A percentile compares a stretch with the other conserved stretches of the same genome.
Evolutionary conservation across 2,797 vertebrate species (phyloP).

Genomic region (Cercopithecus diana): DNA sequence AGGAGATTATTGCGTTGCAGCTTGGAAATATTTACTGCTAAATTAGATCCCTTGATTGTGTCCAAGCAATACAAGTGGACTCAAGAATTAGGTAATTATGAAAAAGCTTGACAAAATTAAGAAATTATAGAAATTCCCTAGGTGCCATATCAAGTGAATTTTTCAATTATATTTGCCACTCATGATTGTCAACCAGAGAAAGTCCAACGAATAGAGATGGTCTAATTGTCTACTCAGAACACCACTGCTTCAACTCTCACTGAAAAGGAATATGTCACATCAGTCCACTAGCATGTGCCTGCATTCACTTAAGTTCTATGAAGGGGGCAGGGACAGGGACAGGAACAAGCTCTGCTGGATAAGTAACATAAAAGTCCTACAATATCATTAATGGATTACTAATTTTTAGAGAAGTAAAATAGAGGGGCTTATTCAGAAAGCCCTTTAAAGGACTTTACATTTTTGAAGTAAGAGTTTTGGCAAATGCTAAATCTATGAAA

Average conservation of each 20-base stretch:
- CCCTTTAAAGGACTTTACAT: background rate
- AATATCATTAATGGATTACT: background rate
- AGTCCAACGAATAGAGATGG: background rate
- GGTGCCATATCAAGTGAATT: constrained; percentile 47
- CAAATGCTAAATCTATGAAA: constrained; percentile 31
- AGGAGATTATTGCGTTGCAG: constrained; percentile 58
- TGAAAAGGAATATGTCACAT: background rate
- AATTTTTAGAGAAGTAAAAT: constrained; percentile 2
- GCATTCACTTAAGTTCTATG: background rate
- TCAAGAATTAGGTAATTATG: background rate
- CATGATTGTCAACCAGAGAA: background rate
- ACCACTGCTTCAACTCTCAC: background rate
- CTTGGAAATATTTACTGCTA: constrained; percentile 58
- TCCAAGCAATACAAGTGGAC: constrained; percentile 32
- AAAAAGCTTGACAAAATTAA: background rate
- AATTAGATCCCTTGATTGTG: constrained; percentile 19
- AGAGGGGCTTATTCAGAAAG: constrained; percentile 37
- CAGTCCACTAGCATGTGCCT: background rate
- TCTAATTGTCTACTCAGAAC: background rate
- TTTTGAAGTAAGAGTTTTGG: constrained; percentile 12
- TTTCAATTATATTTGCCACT: background rate
- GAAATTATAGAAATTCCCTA: constrained; percentile 48
- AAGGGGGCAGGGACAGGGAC: background rate
- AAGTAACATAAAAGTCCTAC: background rate
- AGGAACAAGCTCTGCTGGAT: background rate